These are phyloP conservation scores for Hippocampus comes DNA, from an alignment of 2,113 vertebrate genomes.

Conservation along the genomic window DNA sequence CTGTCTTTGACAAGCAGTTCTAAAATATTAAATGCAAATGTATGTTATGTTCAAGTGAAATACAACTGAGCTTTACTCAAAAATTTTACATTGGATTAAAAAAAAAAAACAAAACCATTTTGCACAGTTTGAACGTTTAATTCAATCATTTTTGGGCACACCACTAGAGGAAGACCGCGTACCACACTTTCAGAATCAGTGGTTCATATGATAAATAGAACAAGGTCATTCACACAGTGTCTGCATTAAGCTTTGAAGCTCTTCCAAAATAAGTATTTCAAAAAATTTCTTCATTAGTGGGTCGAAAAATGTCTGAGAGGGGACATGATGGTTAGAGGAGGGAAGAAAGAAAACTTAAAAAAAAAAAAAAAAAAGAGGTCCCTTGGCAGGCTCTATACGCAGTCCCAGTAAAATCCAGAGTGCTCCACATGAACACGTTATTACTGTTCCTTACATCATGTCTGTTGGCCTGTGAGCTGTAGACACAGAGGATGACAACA, in stretches of 20 bases:
- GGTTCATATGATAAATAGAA: constrained; percentile 12
- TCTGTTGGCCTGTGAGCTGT: constrained; percentile 65
- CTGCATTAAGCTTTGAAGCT: constrained; percentile 4
- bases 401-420: constrained; percentile 57
- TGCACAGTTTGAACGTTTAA: too few relatives aligned
- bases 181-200: constrained; percentile 4
- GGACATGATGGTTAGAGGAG: constrained; percentile 34
- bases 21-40: too few relatives aligned
- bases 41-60: too few relatives aligned
- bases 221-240: not conserved
- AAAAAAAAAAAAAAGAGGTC: constrained; percentile 22
- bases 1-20: too few relatives aligned
- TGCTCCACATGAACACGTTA: constrained; percentile 45
- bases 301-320: constrained; percentile 14
- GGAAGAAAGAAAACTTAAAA: constrained; percentile 1
- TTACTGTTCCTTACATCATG: constrained; percentile 74
- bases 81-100: too few relatives aligned
- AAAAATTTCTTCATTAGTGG: constrained; percentile 46
- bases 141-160: too few relatives aligned
- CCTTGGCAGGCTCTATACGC: constrained; percentile 35
- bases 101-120: too few relatives aligned
- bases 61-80: too few relatives aligned
- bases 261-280: constrained; percentile 27
- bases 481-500: constrained; percentile 63
- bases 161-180: not conserved